A percentile compares a stretch with the other conserved stretches of the same genome.
Evolutionary conservation across 64 coral and sea anemone species (phyloP).

Genomic region (Porites australiensis): DNA sequence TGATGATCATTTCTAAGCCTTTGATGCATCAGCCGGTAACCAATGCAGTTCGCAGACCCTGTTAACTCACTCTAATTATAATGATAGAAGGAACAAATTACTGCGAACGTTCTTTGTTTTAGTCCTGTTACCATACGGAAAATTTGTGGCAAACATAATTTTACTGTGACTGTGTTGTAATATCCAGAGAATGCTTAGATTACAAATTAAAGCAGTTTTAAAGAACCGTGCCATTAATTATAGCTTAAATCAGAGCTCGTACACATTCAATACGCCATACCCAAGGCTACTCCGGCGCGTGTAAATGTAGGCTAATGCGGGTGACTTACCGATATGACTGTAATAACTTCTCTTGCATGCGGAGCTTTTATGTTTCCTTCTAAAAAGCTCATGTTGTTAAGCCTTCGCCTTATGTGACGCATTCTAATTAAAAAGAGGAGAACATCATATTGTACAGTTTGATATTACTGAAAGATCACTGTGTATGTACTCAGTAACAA

Average conservation of each 20-base stretch:
- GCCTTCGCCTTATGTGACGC: constrained; percentile 29
- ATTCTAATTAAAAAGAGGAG: constrained; percentile 3
- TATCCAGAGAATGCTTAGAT: too few species aligned
- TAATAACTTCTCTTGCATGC: constrained; percentile 46
- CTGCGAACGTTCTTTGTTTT: too few species aligned
- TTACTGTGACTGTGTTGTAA: too few species aligned
- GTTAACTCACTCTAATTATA: constrained; percentile 31
- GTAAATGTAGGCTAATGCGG: neutral
- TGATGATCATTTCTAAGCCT: constrained; percentile 65
- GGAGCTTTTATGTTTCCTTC: constrained; percentile 20
- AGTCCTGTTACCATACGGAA: too few species aligned
- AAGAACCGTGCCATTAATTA: too few species aligned
- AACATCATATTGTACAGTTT: neutral
- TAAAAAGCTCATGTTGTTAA: constrained; percentile 22
- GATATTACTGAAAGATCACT: too few species aligned
- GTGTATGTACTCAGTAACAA: neutral
- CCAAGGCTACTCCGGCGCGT: too few species aligned
- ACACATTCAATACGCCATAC: too few species aligned
- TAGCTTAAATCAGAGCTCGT: too few species aligned
- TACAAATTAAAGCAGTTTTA: too few species aligned
- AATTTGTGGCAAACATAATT: too few species aligned
- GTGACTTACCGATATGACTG: constrained; percentile 42
- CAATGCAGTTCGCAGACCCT: constrained; percentile 55
- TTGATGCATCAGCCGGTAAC: constrained; percentile 72
- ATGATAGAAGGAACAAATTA: neutral